Evolutionary conservation across 2,888 invertebrate species (phyloP), one percentile per base, ranked within the genome.

Genomic region (Luffia ferchaultella): DNA sequence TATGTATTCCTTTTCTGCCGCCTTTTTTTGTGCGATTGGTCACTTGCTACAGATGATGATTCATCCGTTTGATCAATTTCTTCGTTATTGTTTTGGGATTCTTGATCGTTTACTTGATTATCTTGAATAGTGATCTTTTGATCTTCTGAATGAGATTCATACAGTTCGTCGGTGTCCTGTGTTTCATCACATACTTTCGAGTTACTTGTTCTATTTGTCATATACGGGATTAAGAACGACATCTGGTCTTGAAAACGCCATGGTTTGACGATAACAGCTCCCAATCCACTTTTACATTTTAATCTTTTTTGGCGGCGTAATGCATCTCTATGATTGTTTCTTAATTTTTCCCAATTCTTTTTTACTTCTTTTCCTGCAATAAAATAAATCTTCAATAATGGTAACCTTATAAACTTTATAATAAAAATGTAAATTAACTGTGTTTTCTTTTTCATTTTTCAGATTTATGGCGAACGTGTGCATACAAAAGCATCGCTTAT

Each of bases 21-120:
- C 44, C 50, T 51, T 48, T 46, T 53, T 51, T 50, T 53, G 44
- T 47, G 42, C 50, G 42, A 46, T 53, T 53, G 47, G 50, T 50
- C 44, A 53, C 44, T 42, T 47, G 50, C 45, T 50, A 45, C 48
- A 48, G 46, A 45, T 41, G 19, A 49, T 49, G 45, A 48, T 50
- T 49, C 46, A 48, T 43, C 42, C 20, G 41, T 42, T 50, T 46
- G 50, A 44, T 42, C 48, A 40, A 46, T 30, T 50, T 42, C 50
- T 50, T 20, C 30, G 45, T 52, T 46, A 50, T 49, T 43, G 45
- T 42, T 50, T 20, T 44, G 17, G 19, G 46, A 20, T 19, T 50
- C 49, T 45, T 41, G 18, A 52, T 50, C 50, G 41, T 48, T 42
- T 48, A 47, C 30, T 40, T 50, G 47, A 50, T 50, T 50, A 50